Conservation (phyloP, 2,797 vertebrate species). For the Galagoides demidoff region DNA sequence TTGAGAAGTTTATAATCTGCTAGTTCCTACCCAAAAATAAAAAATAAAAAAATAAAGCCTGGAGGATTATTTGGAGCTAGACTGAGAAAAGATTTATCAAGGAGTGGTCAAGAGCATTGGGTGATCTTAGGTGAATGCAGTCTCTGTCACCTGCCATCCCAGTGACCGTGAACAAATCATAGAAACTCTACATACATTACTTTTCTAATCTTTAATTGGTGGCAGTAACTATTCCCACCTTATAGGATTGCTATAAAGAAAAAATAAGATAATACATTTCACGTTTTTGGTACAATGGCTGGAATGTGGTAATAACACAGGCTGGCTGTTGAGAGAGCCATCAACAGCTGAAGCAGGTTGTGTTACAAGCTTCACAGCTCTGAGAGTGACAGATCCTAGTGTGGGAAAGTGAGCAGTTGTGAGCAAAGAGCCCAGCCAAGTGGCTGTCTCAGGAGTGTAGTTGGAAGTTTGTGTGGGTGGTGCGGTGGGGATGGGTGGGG, state of each 20-base stretch:
- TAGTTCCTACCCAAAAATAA: background rate
- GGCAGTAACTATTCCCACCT: background rate
- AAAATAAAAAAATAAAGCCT: background rate
- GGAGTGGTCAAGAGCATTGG: background rate
- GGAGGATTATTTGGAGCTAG: background rate
- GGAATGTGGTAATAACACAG: background rate
- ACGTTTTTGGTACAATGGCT: background rate
- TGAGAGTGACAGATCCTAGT: background rate
- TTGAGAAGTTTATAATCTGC: background rate
- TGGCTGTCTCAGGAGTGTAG: background rate
- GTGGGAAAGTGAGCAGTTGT: background rate
- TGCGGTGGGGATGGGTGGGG: background rate
- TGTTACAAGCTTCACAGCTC: background rate
- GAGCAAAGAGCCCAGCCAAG: background rate
- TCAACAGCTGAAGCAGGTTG: background rate
- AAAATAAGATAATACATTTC: background rate
- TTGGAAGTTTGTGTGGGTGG: background rate
- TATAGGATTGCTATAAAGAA: background rate
- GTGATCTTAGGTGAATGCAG: background rate
- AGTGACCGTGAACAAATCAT: background rate
- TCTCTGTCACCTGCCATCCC: background rate
- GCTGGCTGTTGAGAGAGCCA: background rate
- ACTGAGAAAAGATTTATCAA: background rate
- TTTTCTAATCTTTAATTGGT: background rate
- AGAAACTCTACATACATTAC: background rate